These are phyloP conservation scores for Pachliopta kotzebuea DNA, from an alignment of 2,888 invertebrate genomes.

Conservation along the genomic window DNA sequence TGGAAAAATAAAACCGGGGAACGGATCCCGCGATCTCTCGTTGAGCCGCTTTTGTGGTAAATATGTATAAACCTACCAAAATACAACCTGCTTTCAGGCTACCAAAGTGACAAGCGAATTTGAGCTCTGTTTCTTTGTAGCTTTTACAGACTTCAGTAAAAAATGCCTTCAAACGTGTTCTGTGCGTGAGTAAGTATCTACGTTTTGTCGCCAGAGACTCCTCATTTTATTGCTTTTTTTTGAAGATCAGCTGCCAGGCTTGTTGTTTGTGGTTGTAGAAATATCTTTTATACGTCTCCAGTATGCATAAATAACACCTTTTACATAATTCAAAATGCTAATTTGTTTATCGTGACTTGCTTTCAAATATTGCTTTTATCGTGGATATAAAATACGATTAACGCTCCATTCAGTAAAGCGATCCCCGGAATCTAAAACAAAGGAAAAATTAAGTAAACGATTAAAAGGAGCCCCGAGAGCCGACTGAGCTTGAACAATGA, in stretches of 20 bases:
- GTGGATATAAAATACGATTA: slow-evolving; percentile 34
- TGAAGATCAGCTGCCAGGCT: slow-evolving; percentile 72
- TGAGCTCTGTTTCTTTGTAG: slow-evolving; percentile 41
- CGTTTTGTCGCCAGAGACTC: slow-evolving; percentile 74
- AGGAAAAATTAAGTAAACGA: slow-evolving; percentile 71
- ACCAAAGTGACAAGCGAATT: slow-evolving; percentile 36
- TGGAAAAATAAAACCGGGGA: slow-evolving; percentile 78
- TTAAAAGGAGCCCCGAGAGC: slow-evolving; percentile 65
- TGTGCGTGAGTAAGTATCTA: slow-evolving; percentile 66
- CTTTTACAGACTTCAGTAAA: slow-evolving; percentile 20
- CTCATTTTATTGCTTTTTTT: slow-evolving; percentile 77
- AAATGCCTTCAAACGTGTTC: slow-evolving; percentile 36
- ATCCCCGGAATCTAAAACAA: slow-evolving; percentile 53
- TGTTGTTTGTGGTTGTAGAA: slow-evolving; percentile 66
- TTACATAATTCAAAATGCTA: slow-evolving; percentile 37
- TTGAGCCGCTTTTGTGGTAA: slow-evolving; percentile 80
- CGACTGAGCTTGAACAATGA: slow-evolving; percentile 63
- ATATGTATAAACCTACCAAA: slow-evolving; percentile 74
- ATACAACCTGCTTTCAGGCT: slow-evolving; percentile 38
- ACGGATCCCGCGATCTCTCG: slow-evolving; percentile 76
- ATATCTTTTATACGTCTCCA: slow-evolving; percentile 38
- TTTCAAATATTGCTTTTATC: slow-evolving; percentile 27
- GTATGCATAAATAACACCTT: slow-evolving; percentile 36
- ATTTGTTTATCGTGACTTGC: slow-evolving; percentile 18
- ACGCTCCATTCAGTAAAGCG: slow-evolving; percentile 36